Evolutionary conservation across 2,888 invertebrate genomes (phyloP).

Genomic region (Eumerus sabulonum): DNA sequence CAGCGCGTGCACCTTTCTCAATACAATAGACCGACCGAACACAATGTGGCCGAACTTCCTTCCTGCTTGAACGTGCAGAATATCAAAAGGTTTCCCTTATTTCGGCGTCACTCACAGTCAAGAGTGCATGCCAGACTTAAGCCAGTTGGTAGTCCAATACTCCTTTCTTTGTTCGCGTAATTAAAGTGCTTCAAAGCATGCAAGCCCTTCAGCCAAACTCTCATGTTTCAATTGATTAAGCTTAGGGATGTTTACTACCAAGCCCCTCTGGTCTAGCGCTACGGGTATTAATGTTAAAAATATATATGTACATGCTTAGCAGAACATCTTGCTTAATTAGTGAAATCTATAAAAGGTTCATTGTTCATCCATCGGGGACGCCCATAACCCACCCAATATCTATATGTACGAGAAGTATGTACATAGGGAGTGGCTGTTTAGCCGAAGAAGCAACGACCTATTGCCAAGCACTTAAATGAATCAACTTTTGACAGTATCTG

Average conservation of each 20-base stretch:
- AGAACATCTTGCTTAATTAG: slow-evolving; percentile 46
- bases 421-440: slow-evolving; percentile 37
- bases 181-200: slow-evolving; percentile 6
- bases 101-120: too few species aligned
- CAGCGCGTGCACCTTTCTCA: slow-evolving; percentile 36
- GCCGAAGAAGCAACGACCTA: background rate
- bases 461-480: slow-evolving; percentile 34
- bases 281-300: slow-evolving; percentile 24
- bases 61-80: slow-evolving; percentile 14
- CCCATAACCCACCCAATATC: background rate
- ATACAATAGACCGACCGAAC: background rate
- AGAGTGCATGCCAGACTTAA: too few species aligned
- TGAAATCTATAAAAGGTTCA: slow-evolving; percentile 27
- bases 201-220: slow-evolving; percentile 3
- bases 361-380: slow-evolving; percentile 1
- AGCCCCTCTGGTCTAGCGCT: slow-evolving; percentile 1
- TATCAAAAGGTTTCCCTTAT: too few species aligned
- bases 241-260: slow-evolving; percentile 1
- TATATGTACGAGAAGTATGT: too few species aligned
- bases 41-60: slow-evolving; percentile 43
- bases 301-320: slow-evolving; percentile 47
- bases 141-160: background rate
- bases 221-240: slow-evolving; percentile 50
- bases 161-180: slow-evolving; percentile 37
- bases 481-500: slow-evolving; percentile 30